Evolutionary conservation across 1,140 invertebrate species (phyloP).

Genomic region (Magallana angulata): DNA sequence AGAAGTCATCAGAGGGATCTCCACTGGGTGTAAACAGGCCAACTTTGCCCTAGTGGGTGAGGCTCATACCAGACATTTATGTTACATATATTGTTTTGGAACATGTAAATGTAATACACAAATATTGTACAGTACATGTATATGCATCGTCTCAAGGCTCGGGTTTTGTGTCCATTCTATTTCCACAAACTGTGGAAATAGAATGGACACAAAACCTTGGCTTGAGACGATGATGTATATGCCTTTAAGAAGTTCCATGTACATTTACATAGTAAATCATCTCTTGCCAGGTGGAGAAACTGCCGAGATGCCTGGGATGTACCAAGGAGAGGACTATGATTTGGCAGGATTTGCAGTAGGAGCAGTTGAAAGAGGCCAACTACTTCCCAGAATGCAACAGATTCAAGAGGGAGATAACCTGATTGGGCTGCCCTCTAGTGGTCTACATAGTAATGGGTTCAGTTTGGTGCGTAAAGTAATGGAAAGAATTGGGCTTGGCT

Average conservation of each 20-base stretch:
- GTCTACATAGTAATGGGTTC: slow-evolving; percentile 97
- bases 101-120: no score
- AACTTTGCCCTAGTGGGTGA: slow-evolving; percentile 93
- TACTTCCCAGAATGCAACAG: slow-evolving; percentile 87
- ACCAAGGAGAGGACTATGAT: slow-evolving; percentile 91
- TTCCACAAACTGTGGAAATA: no score
- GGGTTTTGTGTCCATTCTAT: no score
- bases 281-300: slow-evolving; percentile 90
- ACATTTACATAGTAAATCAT: no score
- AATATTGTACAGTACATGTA: no score
- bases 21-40: slow-evolving; percentile 90
- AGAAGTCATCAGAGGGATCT: slow-evolving; percentile 90
- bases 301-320: slow-evolving; percentile 97
- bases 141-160: no score
- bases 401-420: slow-evolving; percentile 89
- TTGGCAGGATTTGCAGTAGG: slow-evolving; percentile 97
- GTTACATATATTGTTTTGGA: no score
- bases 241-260: no score
- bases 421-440: slow-evolving; percentile 91
- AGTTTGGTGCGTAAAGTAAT: slow-evolving; percentile 94
- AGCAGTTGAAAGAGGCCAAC: slow-evolving; percentile 87
- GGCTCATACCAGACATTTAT: slow-evolving; percentile 25
- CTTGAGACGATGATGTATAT: no score
- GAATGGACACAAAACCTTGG: no score
- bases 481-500: slow-evolving; percentile 83